These are phyloP conservation scores for Cephus nigrinus DNA, from an alignment of 2,888 invertebrate genomes.

Conservation along the genomic window DNA sequence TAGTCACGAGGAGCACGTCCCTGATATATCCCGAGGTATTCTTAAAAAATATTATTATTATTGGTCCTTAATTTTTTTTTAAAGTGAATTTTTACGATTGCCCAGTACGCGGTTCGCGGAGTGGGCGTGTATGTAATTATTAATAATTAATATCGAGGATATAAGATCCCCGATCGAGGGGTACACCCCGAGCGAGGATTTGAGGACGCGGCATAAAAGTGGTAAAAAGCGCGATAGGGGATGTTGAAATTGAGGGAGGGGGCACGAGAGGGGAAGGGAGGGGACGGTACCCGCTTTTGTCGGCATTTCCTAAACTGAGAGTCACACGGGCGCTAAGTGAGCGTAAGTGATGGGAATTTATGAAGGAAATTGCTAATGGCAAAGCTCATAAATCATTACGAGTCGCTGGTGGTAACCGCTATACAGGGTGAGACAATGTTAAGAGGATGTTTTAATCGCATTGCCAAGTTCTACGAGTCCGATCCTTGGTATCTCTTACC, in stretches of 20 bases:
- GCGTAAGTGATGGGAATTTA: conserved; percentile 7
- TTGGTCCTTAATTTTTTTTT: background rate
- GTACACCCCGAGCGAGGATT: too few relatives aligned
- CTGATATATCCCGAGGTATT: background rate
- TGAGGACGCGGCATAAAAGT: too few relatives aligned
- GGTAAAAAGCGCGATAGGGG: background rate
- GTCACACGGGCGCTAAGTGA: background rate
- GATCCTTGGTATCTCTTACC: background rate
- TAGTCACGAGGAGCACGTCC: conserved; percentile 15
- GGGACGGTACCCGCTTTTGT: background rate
- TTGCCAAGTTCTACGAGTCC: background rate
- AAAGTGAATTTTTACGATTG: background rate
- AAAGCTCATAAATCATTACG: conserved; percentile 1
- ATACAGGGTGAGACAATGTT: background rate
- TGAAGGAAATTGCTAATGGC: background rate
- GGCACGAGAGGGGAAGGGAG: background rate
- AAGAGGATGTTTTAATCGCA: background rate
- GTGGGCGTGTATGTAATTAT: too few relatives aligned
- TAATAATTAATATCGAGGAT: too few relatives aligned
- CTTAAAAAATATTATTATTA: background rate
- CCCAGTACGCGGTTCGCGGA: too few relatives aligned
- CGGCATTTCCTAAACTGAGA: background rate
- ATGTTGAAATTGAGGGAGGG: background rate
- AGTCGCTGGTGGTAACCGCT: background rate
- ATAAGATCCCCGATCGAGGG: too few relatives aligned